Base-by-base conservation (phyloP, 2,113 vertebrate species). In the Argyrosomus japonicus region DNA sequence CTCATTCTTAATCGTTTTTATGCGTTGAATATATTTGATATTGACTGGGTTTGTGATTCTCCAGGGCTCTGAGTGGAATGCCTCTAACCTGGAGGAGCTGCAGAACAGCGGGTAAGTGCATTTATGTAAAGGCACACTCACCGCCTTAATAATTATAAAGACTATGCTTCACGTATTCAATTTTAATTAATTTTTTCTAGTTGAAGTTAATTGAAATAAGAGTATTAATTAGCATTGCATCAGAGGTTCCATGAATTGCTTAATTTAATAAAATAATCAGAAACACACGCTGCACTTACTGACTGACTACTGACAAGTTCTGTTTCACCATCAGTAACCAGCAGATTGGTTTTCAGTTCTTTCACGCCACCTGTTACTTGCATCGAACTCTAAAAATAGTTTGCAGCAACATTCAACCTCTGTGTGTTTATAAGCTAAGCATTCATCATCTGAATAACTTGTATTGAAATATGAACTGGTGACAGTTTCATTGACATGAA, bases 61-160 rank as follows among this genome's bases (percentile, higher is more conserved):
- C 0, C 90, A 99, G 98, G 98, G 98, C 77, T 99, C 98, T 0
- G 98, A 99, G 82, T 99, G 98, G 98, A 99, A 99, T 1, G 98
- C 98, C 65, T 99, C 97, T 63, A 99, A 99, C 85, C 92, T 99
- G 87, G 98, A 99, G 85, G 98, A 99, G 90, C 95, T 99, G 87
- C 98, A 99, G 94, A 99, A 95, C 93, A 96, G 97, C 91, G 98
- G 98, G 98, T 99, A 92, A 97, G 98, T 36, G 4, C 7, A 50
- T 23, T 11, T 13, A 11, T 6, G 15, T 17, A 15, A 14, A 67
- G 25, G 11, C 21, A 40, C 56, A 21, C 64, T 32, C 17, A 32
- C 11, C 54, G 2, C 9, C 18, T 12, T 18, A 18, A 58, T 64
- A n/a, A 67, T n/a, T 21, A 51, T 12, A 63, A 47, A 75, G 14